These are phyloP conservation scores for Proteles cristata DNA, from an alignment of 2,113 vertebrate genomes.

Conservation along the genomic window DNA sequence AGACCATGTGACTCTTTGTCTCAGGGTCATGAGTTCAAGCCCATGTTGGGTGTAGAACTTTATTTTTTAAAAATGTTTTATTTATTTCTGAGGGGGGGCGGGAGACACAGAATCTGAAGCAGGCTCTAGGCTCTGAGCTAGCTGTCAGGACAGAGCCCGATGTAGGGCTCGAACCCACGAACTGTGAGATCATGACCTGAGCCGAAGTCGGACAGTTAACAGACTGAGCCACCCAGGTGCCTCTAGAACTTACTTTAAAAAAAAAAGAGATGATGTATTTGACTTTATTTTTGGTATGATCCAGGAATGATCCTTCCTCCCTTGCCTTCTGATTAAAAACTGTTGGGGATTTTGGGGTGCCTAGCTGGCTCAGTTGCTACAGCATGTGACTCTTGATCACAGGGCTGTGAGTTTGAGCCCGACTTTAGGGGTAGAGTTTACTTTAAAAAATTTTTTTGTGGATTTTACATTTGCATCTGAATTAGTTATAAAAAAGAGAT, in stretches of 20 bases:
- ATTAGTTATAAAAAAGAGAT: conserved; percentile 15
- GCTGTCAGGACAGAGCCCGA: too few relatives aligned
- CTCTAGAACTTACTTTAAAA: background rate
- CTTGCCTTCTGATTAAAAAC: background rate
- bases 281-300: background rate
- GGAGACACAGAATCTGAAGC: too few relatives aligned
- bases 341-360: background rate
- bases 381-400: background rate
- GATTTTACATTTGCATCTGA: background rate
- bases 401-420: background rate
- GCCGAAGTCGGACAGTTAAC: too few relatives aligned
- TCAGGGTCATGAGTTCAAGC: background rate
- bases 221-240: too few relatives aligned
- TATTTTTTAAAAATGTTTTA: too few relatives aligned
- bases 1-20: background rate
- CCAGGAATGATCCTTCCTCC: background rate
- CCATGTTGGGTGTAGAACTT: background rate
- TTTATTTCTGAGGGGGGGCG: too few relatives aligned
- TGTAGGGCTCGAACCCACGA: too few relatives aligned
- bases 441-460: background rate
- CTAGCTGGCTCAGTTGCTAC: background rate
- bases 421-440: background rate
- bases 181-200: too few relatives aligned
- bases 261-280: background rate
- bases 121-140: too few relatives aligned